Evolutionary conservation across 2,888 invertebrate species (phyloP).

Genomic region (Platycheirus albimanus): DNA sequence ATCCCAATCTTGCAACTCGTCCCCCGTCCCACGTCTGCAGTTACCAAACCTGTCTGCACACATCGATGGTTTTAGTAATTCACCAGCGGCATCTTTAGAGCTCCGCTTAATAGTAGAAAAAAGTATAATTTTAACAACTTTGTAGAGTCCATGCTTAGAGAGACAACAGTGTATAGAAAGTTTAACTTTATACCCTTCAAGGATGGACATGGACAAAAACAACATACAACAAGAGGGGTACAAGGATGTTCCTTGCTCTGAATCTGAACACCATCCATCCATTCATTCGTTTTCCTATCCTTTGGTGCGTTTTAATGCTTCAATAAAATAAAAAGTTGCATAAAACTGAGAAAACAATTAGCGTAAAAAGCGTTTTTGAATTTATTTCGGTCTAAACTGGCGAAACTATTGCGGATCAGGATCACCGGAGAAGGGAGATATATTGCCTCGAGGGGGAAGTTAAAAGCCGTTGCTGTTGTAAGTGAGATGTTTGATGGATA

Average conservation of each 20-base stretch:
- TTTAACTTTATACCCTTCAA: conserved; percentile 51
- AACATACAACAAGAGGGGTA: conserved; percentile 31
- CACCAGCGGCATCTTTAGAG: conserved; percentile 57
- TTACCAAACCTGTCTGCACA: conserved; percentile 57
- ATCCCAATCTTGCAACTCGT: no score
- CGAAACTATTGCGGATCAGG: conserved; percentile 63
- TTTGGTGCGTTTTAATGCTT: conserved; percentile 73
- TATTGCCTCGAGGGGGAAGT: conserved; percentile 56
- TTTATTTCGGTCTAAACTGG: conserved; percentile 74
- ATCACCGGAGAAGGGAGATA: no score
- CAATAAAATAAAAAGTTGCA: conserved; percentile 77
- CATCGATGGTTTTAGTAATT: conserved; percentile 66
- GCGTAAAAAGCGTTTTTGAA: conserved; percentile 79
- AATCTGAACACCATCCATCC: no score
- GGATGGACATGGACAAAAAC: conserved; percentile 44
- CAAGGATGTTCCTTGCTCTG: conserved; percentile 26
- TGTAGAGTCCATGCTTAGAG: conserved; percentile 72
- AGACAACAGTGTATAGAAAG: conserved; percentile 58
- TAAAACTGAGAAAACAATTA: conserved; percentile 81
- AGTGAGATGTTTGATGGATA: conserved; percentile 61
- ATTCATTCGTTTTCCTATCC: no score
- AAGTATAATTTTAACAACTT: conserved; percentile 62
- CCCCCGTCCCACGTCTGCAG: no score
- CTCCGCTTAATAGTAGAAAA: conserved; percentile 35
- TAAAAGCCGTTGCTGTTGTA: conserved; percentile 33